Percentiles rank a stretch among this genome's conserved stretches.
These are phyloP conservation scores for Phasia obesa DNA, from an alignment of 2,888 invertebrate genomes.

Conservation along the genomic window DNA sequence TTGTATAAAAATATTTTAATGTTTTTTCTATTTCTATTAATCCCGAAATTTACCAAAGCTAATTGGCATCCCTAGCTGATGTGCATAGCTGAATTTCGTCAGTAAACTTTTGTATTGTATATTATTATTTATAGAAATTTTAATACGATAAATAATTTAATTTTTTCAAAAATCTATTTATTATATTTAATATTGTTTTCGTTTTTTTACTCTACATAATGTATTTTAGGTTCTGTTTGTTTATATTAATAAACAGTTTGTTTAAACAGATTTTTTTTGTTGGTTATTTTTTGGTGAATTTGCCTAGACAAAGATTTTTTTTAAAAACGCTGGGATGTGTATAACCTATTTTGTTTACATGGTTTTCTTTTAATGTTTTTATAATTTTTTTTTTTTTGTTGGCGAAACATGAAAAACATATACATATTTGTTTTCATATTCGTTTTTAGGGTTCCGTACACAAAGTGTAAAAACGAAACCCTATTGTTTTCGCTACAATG, in stretches of 20 bases:
- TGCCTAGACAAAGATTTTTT: constrained; percentile 14
- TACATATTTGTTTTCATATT: too few species aligned
- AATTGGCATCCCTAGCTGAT: too few species aligned
- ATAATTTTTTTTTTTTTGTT: too few species aligned
- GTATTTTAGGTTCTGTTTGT: constrained; percentile 18
- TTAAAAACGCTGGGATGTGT: background rate
- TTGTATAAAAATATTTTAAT: background rate
- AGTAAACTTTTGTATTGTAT: constrained; percentile 41
- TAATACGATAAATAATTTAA: constrained; percentile 47
- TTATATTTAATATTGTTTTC: constrained; percentile 23
- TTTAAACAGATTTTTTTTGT: constrained; percentile 10
- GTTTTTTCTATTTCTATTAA: background rate
- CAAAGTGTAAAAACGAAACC: too few species aligned
- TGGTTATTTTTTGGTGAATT: background rate
- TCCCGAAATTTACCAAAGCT: background rate
- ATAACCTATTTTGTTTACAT: constrained; percentile 1
- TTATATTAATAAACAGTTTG: constrained; percentile 38
- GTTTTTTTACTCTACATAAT: constrained; percentile 17
- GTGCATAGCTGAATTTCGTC: constrained; percentile 21
- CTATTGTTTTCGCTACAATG: too few species aligned
- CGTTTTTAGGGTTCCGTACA: too few species aligned
- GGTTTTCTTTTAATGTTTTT: background rate
- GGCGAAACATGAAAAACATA: too few species aligned
- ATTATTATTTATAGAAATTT: constrained; percentile 52
- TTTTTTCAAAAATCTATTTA: constrained; percentile 43